Conservation (phyloP, 2,113 vertebrate species). For the Sturnira hondurensis region DNA sequence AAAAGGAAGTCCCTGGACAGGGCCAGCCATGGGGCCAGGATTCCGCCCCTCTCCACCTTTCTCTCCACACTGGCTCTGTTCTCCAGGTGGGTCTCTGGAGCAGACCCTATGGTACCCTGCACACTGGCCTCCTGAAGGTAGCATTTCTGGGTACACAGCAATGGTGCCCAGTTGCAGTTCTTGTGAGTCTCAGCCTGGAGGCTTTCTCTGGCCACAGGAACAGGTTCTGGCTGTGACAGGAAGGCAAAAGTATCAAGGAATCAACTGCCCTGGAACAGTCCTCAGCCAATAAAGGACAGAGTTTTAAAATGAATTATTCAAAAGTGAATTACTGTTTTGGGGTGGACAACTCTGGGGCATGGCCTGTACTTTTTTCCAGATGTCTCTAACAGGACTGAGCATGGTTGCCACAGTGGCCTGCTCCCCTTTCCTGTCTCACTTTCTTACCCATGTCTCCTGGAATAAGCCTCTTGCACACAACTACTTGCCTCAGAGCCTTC, state of each 20-base stretch:
- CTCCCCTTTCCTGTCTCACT: background rate
- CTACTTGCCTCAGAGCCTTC: background rate
- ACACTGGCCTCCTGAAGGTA: background rate
- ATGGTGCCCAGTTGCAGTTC: rapidly evolving
- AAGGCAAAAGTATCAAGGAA: background rate
- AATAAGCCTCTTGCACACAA: background rate
- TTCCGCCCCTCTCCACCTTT: no score
- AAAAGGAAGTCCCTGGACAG: background rate
- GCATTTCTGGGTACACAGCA: background rate
- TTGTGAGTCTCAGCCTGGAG: background rate
- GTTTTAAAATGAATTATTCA: background rate
- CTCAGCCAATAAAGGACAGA: background rate
- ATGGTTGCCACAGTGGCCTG: background rate
- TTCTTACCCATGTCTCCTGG: background rate
- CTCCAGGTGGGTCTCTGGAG: background rate
- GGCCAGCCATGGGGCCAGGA: background rate
- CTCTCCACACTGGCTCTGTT: background rate
- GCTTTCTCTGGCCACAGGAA: background rate
- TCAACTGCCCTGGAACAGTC: background rate
- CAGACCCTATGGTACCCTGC: background rate
- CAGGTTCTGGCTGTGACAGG: background rate
- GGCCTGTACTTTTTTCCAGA: background rate
- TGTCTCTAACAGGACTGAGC: background rate
- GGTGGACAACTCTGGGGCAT: background rate
- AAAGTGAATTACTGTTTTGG: background rate